Evolutionary conservation across 2,113 vertebrate genomes (phyloP).

Genomic region (Stictonetta naevosa): DNA sequence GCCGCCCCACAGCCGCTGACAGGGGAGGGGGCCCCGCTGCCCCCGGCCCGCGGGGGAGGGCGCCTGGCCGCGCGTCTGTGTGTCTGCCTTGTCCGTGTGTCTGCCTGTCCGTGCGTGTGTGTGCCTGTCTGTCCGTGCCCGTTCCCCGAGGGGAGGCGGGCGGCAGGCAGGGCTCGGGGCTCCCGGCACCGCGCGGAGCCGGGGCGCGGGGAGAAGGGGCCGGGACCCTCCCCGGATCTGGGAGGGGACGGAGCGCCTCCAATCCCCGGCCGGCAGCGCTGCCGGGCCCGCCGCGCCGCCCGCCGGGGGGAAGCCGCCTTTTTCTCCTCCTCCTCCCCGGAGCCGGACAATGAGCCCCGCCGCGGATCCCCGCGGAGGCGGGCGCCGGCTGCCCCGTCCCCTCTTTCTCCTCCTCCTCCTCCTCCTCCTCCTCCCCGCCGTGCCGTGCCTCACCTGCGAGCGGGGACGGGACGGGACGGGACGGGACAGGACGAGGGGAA

Average conservation of each 20-base stretch:
- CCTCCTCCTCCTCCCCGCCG: neutral
- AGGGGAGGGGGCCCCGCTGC: neutral
- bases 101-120: too few relatives aligned
- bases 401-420: too few relatives aligned
- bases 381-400: too few relatives aligned
- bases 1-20: neutral
- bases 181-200: neutral
- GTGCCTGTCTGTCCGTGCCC: too few relatives aligned
- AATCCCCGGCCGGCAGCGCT: constrained; percentile 12
- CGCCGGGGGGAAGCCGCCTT: neutral
- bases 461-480: too few relatives aligned
- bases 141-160: neutral
- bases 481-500: neutral
- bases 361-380: too few relatives aligned
- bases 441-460: constrained; percentile 15
- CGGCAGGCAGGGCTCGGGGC: neutral
- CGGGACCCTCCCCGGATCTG: constrained; percentile 57
- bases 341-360: neutral
- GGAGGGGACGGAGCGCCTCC: constrained; percentile 33
- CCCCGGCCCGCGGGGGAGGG: neutral
- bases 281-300: neutral
- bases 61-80: neutral
- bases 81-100: too few relatives aligned
- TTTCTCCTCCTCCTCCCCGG: neutral
- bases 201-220: neutral